Evolutionary conservation across 2,113 vertebrate genomes (phyloP).

Genomic region (Dissostichus mawsoni): DNA sequence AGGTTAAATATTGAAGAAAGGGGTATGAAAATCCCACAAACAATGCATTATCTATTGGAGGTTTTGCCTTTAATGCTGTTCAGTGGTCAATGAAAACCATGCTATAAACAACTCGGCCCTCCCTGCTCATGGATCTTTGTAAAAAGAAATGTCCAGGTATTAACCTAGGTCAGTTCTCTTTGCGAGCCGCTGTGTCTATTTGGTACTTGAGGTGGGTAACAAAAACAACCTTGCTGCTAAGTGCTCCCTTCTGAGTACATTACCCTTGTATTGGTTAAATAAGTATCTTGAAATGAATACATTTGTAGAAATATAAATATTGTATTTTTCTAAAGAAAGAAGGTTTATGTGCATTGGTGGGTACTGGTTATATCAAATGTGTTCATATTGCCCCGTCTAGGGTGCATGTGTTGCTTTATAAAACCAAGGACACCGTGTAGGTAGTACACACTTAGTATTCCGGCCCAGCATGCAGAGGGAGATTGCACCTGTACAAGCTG

Average conservation of each 20-base stretch:
- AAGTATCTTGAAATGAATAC: background rate
- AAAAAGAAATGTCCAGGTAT: conserved; percentile 16
- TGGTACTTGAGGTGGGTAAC: conserved; percentile 21
- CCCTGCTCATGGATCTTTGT: conserved; percentile 29
- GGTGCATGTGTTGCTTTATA: conserved; percentile 13
- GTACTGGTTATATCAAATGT: background rate
- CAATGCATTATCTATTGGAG: conserved; percentile 39
- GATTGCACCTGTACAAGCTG: conserved; percentile 77
- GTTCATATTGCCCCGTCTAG: background rate
- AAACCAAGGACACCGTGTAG: conserved; percentile 55
- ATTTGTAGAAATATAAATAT: background rate
- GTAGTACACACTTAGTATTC: conserved; percentile 74
- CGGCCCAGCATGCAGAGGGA: conserved; percentile 48
- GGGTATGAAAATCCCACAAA: conserved; percentile 48
- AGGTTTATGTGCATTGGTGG: background rate
- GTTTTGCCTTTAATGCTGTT: conserved; percentile 37
- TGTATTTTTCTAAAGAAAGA: background rate
- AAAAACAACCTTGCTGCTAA: background rate
- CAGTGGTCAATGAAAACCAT: conserved; percentile 34
- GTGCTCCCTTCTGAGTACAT: background rate
- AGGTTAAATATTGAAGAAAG: conserved; percentile 68
- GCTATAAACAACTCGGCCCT: conserved; percentile 11
- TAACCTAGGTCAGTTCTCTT: conserved; percentile 17
- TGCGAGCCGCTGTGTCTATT: conserved; percentile 3
- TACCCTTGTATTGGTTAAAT: background rate